Evolutionary conservation across 2,797 vertebrate species (phyloP).

Genomic region (Melopsittacus undulatus): DNA sequence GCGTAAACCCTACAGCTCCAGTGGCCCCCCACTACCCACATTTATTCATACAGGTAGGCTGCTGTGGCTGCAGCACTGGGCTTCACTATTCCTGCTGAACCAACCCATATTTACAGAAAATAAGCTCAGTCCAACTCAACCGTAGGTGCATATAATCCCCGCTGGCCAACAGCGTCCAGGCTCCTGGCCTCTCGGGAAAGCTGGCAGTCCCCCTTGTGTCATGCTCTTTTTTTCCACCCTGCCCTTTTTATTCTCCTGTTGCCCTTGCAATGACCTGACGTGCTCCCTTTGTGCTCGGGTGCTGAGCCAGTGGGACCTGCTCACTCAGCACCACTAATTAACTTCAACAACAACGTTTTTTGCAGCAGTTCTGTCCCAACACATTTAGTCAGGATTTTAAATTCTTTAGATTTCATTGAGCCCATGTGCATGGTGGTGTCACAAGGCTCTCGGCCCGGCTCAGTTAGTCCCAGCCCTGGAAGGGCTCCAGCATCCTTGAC

Average conservation of each 20-base stretch:
- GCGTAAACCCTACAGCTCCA: neutral
- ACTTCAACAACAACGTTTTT: conserved; percentile 21
- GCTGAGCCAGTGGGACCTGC: conserved; percentile 50
- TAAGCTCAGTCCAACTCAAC: neutral
- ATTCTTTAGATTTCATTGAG: conserved; percentile 62
- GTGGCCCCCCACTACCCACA: neutral
- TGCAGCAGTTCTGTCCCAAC: neutral
- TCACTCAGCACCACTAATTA: conserved; percentile 1
- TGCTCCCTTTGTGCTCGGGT: conserved; percentile 30
- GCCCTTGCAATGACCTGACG: conserved; percentile 36
- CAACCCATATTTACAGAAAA: neutral
- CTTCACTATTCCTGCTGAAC: neutral
- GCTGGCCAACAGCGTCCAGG: neutral
- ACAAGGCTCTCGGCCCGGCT: neutral
- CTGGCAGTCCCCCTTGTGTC: conserved; percentile 56
- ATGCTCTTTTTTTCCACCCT: conserved; percentile 61
- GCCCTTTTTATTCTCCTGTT: conserved; percentile 30
- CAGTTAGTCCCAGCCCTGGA: conserved; percentile 48
- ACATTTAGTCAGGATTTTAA: conserved; percentile 54
- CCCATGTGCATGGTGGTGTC: conserved; percentile 11
- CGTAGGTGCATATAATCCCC: neutral
- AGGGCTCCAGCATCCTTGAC: conserved; percentile 42
- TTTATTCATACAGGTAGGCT: neutral
- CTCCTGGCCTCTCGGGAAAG: neutral
- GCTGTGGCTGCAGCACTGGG: neutral